Conservation (phyloP, 2,113 vertebrate genomes). For the Australoheros scitulus region DNA sequence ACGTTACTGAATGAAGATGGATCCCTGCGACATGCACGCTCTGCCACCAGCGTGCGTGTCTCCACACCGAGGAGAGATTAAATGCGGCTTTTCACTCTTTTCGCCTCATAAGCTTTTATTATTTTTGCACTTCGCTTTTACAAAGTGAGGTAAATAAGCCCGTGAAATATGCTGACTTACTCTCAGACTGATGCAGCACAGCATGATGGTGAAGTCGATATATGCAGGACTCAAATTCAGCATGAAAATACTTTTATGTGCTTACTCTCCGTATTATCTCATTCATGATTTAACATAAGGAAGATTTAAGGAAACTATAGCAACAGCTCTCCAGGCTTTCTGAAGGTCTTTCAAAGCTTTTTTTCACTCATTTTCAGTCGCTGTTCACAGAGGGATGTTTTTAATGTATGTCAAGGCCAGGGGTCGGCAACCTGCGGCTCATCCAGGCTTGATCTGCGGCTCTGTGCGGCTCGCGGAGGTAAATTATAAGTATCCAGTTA, state of each 20-base stretch:
- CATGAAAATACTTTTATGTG: neutral
- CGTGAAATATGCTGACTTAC: neutral
- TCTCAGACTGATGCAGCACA: neutral
- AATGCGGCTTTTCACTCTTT: neutral
- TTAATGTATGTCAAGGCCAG: neutral
- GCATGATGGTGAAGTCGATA: neutral
- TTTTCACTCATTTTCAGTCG: neutral
- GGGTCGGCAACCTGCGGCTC: no score
- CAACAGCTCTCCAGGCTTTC: neutral
- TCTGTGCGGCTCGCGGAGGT: no score
- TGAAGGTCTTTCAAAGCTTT: neutral
- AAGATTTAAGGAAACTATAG: fast-evolving
- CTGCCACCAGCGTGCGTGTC: no score
- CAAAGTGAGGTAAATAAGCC: neutral
- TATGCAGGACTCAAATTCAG: no score
- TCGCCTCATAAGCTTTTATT: neutral
- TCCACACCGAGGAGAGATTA: no score
- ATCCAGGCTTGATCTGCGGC: no score
- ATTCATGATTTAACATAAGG: neutral
- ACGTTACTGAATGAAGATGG: slow-evolving; percentile 1
- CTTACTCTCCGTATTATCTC: no score
- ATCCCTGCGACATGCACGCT: neutral
- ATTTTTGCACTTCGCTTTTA: neutral
- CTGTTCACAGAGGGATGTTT: neutral
- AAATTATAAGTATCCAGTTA: no score